Evolutionary conservation across 2,113 vertebrate genomes (phyloP), one percentile per base, ranked within the genome.

Genomic region (Dipodomys merriami): DNA sequence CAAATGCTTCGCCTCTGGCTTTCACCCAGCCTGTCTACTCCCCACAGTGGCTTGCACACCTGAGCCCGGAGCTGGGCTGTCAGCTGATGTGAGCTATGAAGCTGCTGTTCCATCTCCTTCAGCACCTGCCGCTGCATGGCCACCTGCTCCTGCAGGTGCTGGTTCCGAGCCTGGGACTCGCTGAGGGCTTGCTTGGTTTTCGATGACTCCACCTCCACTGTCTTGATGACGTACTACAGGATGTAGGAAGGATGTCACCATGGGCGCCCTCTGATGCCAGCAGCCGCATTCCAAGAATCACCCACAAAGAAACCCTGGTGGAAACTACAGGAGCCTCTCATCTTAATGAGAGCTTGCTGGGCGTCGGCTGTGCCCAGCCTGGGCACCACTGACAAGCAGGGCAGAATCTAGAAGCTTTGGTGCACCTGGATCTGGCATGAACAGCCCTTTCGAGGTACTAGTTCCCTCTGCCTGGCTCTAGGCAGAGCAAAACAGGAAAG

Each of bases 121-220:
- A 99, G 97, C 95, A 98, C 98, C 95, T 98, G 98, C 68, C 98
- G 97, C 98, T 99, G 99, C 89, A 98, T 98, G 0, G 96, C 97
- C 79, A 99, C 98, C 97, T 99, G 99, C 96, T 99, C 99, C 98
- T 99, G 99, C 93, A 99, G 98, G 94, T 98, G 97, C 83, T 98
- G 97, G 96, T 98, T 99, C 94, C 97, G 98, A 89, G 95, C 95
- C 98, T 99, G 99, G 71, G 98, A 97, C 95, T 99, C 99, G 0
- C 96, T 97, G 83, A 99, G 97, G 35, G 98, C 98, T 93, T 98
- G 98, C 95, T 98, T 99, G 5, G 97, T 96, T 96, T 99, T 98
- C 10, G 98, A 81, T 0, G 99, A 99, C 95, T 99, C 99, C 60
- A 98, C 98, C 96, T 99, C 98, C 97, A 99, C 98, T 0, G 98